Conservation (phyloP, 1,140 invertebrate species). For the Bradynema listronoti region DNA sequence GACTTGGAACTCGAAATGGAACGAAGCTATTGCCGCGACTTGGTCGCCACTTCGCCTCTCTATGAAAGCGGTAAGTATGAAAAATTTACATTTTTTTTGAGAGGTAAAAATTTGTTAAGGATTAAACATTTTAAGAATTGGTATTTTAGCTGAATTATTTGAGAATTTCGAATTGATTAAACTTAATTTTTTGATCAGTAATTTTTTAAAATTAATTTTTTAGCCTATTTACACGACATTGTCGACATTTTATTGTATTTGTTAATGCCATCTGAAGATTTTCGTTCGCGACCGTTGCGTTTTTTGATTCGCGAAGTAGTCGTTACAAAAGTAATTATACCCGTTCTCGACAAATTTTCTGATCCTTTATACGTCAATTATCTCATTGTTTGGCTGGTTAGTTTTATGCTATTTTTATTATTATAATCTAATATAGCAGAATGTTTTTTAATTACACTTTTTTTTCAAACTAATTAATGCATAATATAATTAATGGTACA, state of each 20-base stretch:
- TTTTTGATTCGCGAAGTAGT: constrained; percentile 70
- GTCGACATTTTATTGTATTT: constrained; percentile 77
- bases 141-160: too few relatives aligned
- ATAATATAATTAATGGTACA: too few relatives aligned
- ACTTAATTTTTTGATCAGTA: too few relatives aligned
- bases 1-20: constrained; percentile 80
- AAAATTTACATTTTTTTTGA: too few relatives aligned
- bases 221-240: constrained; percentile 76
- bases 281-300: constrained; percentile 69
- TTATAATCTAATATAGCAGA: neutral
- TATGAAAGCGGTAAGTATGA: constrained; percentile 60
- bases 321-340: constrained; percentile 71
- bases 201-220: constrained; percentile 26
- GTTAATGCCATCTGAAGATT: constrained; percentile 74
- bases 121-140: constrained; percentile 19
- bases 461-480: too few relatives aligned
- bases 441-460: too few relatives aligned
- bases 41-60: constrained; percentile 60
- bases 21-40: constrained; percentile 64
- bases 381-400: constrained; percentile 79
- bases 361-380: constrained; percentile 92
- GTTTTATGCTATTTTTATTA: constrained; percentile 38
- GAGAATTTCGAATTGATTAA: too few relatives aligned
- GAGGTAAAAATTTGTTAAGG: constrained; percentile 12
- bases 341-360: constrained; percentile 73